Evolutionary conservation across 2,113 vertebrate genomes (phyloP).

Genomic region (Rhineura floridana): DNA sequence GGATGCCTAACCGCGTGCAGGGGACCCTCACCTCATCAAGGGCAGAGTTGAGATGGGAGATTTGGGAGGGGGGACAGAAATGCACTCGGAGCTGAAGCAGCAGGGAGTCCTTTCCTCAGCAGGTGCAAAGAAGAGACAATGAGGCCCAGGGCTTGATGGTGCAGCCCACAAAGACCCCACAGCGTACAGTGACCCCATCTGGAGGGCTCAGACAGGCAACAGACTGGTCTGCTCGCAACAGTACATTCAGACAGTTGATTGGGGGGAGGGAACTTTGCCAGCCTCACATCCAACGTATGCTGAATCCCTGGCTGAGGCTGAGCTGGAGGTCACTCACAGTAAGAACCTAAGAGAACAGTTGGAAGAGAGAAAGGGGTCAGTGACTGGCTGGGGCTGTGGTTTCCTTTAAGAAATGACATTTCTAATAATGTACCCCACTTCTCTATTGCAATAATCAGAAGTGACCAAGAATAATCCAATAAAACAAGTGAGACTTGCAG

Average conservation of each 20-base stretch:
- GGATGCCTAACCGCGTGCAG: neutral
- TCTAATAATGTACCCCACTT: neutral
- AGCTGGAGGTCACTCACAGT: constrained; percentile 75
- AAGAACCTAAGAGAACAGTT: constrained; percentile 75
- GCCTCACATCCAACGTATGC: constrained; percentile 80
- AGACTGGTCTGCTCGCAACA: neutral
- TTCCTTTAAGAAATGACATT: neutral
- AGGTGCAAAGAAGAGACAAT: neutral
- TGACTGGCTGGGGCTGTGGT: accelerated
- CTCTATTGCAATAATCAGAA: neutral
- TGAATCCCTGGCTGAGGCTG: constrained; percentile 82
- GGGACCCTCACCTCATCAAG: neutral
- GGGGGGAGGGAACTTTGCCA: neutral
- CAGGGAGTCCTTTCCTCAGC: neutral
- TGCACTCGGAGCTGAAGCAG: neutral
- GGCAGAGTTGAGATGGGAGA: neutral
- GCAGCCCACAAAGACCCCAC: neutral
- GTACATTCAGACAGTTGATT: no score
- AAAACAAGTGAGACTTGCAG: no score
- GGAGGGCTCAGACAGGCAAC: neutral
- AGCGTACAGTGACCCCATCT: neutral
- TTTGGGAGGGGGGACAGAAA: no score
- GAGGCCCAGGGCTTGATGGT: neutral
- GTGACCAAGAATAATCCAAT: neutral
- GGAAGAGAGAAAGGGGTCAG: neutral